Evolutionary conservation across 2,797 vertebrate genomes (phyloP), one percentile per base, ranked within the genome.

Genomic region (Onychomys torridus): DNA sequence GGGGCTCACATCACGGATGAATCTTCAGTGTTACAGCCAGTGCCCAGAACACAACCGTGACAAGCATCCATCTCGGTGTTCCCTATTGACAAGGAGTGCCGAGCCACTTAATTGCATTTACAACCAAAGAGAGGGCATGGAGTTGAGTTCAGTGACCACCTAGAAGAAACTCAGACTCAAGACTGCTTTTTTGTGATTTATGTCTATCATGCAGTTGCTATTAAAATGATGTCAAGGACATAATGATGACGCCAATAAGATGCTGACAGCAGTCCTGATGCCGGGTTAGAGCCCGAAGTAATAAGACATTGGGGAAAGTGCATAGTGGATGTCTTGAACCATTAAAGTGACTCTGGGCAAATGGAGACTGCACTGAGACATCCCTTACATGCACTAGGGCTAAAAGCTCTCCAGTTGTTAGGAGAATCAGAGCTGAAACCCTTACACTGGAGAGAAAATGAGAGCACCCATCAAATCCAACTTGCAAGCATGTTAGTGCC

Each of bases 221-320:
- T 96, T 97, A 97, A 97, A 98, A 97, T 92, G 97, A 97, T 95
- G 67, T 96, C 95, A 98, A 97, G 77, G 49, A 96, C 67, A 89
- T 97, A 97, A 96, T 93, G 67, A 96, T 92, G 90, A 96, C 89
- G 97, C 95, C 95, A 97, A 89, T 96, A 89, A 97, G 94, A 34
- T 93, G 96, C 81, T 32, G 79, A 94, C 37, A 46, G 88, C 91
- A 61, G 43, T 85, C 95, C 92, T 98, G 89, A 96, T 73, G 97
- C 95, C 49, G 89, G 76, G 49, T 88, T 96, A 93, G 94, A 90
- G 92, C 81, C 95, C 63, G 81, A 94, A 96, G 95, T 90, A 95
- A 94, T 94, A 93, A 93, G 92, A 94, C 83, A 0, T 65, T 71
- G 89, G 69, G 77, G 46, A 87, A 97, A 97, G 89, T 84, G 76